Conservation (phyloP, 2,888 invertebrate genomes). For the Asteroscopus sphinx region DNA sequence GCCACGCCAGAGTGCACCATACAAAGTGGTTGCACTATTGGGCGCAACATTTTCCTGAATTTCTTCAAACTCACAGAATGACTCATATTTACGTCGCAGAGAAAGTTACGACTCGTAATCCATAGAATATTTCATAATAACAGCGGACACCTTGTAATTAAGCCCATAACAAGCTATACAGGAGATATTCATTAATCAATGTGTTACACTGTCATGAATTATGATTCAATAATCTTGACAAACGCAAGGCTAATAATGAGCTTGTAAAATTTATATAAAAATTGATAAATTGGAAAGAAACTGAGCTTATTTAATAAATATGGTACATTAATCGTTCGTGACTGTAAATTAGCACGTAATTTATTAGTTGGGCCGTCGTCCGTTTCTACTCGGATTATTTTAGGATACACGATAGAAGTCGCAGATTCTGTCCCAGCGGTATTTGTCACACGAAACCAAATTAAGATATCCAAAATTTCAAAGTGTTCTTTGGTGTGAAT, state of each 20-base stretch:
- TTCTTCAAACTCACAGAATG: slow-evolving; percentile 45
- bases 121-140: slow-evolving; percentile 35
- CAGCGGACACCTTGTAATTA: slow-evolving; percentile 17
- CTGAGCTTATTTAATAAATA: slow-evolving; percentile 27
- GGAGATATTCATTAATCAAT: slow-evolving; percentile 19
- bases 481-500: slow-evolving; percentile 14
- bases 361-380: slow-evolving; percentile 31
- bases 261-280: slow-evolving; percentile 19
- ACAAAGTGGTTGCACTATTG: slow-evolving; percentile 64
- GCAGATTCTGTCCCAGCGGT: slow-evolving; percentile 24
- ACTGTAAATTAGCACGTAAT: slow-evolving; percentile 39
- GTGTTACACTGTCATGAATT: slow-evolving; percentile 10
- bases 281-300: slow-evolving; percentile 24
- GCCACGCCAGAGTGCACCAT: slow-evolving; percentile 73
- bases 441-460: slow-evolving; percentile 27
- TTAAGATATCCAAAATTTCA: slow-evolving; percentile 11
- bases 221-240: slow-evolving; percentile 20
- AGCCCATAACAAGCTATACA: slow-evolving; percentile 9
- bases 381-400: slow-evolving; percentile 33
- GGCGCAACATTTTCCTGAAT: slow-evolving; percentile 57
- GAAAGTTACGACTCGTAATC: slow-evolving; percentile 39
- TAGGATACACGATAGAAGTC: slow-evolving; percentile 17
- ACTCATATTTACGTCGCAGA: slow-evolving; percentile 40
- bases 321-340: slow-evolving; percentile 20
- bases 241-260: slow-evolving; percentile 18